Percentiles rank a stretch among this genome's conserved stretches.
Conservation (phyloP, 2,888 invertebrate species). For the Coecobrya sp. region DNA sequence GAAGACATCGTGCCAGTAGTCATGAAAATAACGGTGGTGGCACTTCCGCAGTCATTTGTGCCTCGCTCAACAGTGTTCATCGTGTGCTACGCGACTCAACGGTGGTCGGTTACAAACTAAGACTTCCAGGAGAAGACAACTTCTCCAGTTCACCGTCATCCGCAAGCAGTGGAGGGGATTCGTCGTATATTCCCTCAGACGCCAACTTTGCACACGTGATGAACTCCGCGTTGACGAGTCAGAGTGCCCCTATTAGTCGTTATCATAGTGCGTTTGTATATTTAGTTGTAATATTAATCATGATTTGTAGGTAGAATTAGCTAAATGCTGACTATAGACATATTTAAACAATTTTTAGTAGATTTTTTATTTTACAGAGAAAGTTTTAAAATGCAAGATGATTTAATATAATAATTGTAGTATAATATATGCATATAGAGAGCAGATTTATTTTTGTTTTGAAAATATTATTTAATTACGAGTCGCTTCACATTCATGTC, state of each 20-base stretch:
- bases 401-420: not conserved
- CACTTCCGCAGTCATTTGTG: constrained; percentile 84
- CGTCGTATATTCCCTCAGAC: constrained; percentile 66
- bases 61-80: constrained; percentile 84
- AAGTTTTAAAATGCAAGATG: constrained; percentile 28
- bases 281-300: constrained; percentile 79
- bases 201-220: constrained; percentile 82
- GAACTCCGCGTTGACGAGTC: constrained; percentile 85
- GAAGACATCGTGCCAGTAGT: constrained; percentile 77
- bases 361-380: constrained; percentile 27
- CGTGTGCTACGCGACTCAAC: constrained; percentile 80
- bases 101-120: constrained; percentile 81
- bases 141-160: constrained; percentile 73
- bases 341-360: not conserved
- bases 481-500: not conserved
- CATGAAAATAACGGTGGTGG: constrained; percentile 65
- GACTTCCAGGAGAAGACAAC: constrained; percentile 85
- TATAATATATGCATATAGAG: not conserved
- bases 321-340: not conserved
- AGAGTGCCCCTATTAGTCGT: constrained; percentile 82
- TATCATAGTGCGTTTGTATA: constrained; percentile 84
- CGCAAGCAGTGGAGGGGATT: not conserved
- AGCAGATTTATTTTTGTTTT: constrained; percentile 6
- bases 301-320: constrained; percentile 74
- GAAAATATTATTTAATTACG: not conserved